Percentiles rank a stretch among this genome's conserved stretches.
phyloP scores from a whole-genome alignment of 2,888 invertebrate genomes.

The Drosophila mimica region DNA sequence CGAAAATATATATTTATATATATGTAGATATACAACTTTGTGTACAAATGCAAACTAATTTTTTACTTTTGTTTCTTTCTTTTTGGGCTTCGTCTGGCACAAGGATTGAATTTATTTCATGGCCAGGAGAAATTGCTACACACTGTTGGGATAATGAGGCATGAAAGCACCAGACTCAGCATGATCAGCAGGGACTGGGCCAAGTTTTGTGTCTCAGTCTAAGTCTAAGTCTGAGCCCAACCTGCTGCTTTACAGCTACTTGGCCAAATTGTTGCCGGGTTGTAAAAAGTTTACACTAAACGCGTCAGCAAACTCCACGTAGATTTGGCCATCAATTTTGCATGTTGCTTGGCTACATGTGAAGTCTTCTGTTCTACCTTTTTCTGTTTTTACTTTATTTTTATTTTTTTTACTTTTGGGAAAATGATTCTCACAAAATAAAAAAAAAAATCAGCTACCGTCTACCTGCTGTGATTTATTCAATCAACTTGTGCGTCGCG shows the following conservation, averaged over 20 bases:
- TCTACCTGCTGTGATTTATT: conserved; percentile 75
- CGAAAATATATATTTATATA: background rate
- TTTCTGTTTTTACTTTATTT: conserved; percentile 1
- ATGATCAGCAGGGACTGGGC: conserved; percentile 8
- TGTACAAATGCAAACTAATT: conserved; percentile 63
- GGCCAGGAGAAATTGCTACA: conserved; percentile 52
- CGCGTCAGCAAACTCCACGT: conserved; percentile 13
- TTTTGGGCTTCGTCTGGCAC: conserved; percentile 5
- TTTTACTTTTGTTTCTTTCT: conserved; percentile 31
- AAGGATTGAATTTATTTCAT: conserved; percentile 39
- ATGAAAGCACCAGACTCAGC: conserved; percentile 44
- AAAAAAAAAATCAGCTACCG: conserved; percentile 5
- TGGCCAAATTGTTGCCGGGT: conserved; percentile 71
- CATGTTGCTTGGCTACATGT: conserved; percentile 56
- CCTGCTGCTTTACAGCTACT: conserved; percentile 66
- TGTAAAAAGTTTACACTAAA: conserved; percentile 61
- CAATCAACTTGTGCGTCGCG: conserved; percentile 73
- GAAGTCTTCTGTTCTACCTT: conserved; percentile 13
- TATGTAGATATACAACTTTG: conserved; percentile 25
- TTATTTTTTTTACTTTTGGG: conserved; percentile 23
- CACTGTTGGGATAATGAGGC: conserved; percentile 72
- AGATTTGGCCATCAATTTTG: conserved; percentile 59
- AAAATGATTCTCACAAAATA: background rate
- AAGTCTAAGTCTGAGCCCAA: conserved; percentile 43
- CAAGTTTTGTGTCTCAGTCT: conserved; percentile 15